Base-by-base conservation (phyloP, 2,113 vertebrate genomes). In the Calypte anna region DNA sequence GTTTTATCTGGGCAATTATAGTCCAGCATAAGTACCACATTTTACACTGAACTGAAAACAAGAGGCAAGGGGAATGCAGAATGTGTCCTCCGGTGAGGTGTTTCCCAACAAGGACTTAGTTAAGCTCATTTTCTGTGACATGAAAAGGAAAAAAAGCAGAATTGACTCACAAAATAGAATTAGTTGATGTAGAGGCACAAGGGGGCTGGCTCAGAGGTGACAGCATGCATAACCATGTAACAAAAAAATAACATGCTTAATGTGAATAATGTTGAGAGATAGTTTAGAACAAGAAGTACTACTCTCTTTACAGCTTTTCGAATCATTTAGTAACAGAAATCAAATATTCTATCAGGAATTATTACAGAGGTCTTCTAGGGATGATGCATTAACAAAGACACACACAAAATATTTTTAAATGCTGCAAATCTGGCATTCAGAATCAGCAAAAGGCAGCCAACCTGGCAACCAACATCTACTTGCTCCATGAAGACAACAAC, bases 131-230 rank as follows among this genome's bases (percentile, higher is more conserved):
- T 92, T 90, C 70, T 88, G 82, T 74, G 91, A 92, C 87, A 86
- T 69, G 74, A 92, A 95, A 91, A 93, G 63, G 84, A 87, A 94
- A 90, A 95, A 95, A 18, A 95, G 90, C 90, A 94, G 85, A 96
- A 96, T 54, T 96, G 96, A 96, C 87, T 96, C 93, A 90, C 3
- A 31, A 70, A 80, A 76, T 51, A 94, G 91, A 93, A 89, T 91
- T 87, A 96, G 95, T 84, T 92, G 86, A 84, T 67, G 93, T 73
- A 50, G 78, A 92, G 77, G 92, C 91, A 96, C 81, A 85, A 90
- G 93, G 84, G 91, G 68, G 75, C 70, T 64, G 74, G 93, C 66
- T 27, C 15, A 55, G 77, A 82, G 94, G 72, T 74, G 91, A 63
- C 70, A 92, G 74, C 84, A 64, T 3, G 4, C 51, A 9, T 24